These are phyloP conservation scores for Geopemphigus sp. DNA, from an alignment of 1,140 invertebrate species.

Conservation along the genomic window DNA sequence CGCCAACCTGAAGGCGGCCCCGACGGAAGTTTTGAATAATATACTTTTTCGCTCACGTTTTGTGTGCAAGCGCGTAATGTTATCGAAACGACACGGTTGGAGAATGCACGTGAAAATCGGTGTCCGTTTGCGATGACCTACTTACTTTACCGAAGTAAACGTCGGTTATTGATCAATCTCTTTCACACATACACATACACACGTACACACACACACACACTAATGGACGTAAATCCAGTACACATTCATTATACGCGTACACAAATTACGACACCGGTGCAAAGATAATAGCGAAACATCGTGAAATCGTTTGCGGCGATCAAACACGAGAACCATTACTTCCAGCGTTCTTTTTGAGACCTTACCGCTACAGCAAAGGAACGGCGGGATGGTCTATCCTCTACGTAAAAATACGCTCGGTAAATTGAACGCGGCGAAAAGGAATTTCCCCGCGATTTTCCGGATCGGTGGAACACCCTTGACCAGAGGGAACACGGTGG, in stretches of 20 bases:
- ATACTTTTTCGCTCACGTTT: neutral
- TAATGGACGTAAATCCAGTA: conserved; percentile 16
- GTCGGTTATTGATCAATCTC: conserved; percentile 47
- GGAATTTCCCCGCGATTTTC: neutral
- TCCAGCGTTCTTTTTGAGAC: too few relatives aligned
- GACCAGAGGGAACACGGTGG: neutral
- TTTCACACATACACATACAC: neutral
- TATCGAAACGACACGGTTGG: neutral
- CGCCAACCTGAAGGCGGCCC: too few relatives aligned
- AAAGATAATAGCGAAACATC: conserved; percentile 2
- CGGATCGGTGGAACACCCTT: neutral
- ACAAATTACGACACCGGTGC: neutral
- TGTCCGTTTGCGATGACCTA: conserved; percentile 46
- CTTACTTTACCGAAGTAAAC: conserved; percentile 26
- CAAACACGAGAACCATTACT: neutral
- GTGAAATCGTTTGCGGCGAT: conserved; percentile 7
- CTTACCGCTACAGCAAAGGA: too few relatives aligned
- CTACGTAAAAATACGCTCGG: neutral
- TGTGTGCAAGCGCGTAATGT: neutral
- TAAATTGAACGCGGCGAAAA: neutral
- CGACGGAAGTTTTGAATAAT: too few relatives aligned
- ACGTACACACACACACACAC: neutral
- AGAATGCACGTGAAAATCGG: conserved; percentile 35
- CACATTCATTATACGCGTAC: neutral
- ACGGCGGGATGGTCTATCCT: too few relatives aligned